Base-by-base conservation (phyloP, 1,140 invertebrate genomes). In the Hyposmocoma kahamanoa region DNA sequence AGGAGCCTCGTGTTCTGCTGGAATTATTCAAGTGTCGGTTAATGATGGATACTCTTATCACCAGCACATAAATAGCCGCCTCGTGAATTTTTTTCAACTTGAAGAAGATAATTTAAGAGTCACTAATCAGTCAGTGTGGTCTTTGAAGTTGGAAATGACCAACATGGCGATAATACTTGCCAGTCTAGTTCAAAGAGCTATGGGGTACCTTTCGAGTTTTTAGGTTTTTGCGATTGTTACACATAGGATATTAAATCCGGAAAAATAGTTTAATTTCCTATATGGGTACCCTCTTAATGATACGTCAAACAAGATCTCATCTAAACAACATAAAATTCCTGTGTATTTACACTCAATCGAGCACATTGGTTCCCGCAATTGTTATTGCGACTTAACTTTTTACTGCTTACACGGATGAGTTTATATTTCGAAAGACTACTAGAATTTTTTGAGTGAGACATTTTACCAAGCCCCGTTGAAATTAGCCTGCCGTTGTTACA, bases 251-350 rank as follows among this genome's bases (percentile, higher is more conserved):
- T n/a, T n/a, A n/a, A n/a, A n/a, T n/a, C n/a, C n/a, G n/a, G n/a
- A n/a, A n/a, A n/a, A n/a, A n/a, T n/a, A n/a, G n/a, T n/a, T n/a
- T n/a, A n/a, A n/a, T n/a, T n/a, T n/a, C n/a, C n/a, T n/a, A n/a
- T n/a, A n/a, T n/a, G 36, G 64, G 78, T 38, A 44, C 59, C 13
- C 81, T 80, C 60, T 68, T 84, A 46, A 62, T 78, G 22, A 74
- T 21, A 4, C 38, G 1, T 45, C 41, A 47, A 34, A 81, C 22
- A n/a, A 15, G 13, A 54, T 67, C 1, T 47, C 57, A 39, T 60
- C 57, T n/a, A 66, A 62, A 47, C 41, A 22, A 22, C 8, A 17
- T 13, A 54, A 53, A 22, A 59, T 72, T 38, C 19, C 50, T 15
- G 60, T 79, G 15, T 56, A 66, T 45, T 75, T 82, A 30, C 67